phyloP scores from a whole-genome alignment of 2,888 invertebrate genomes.

The Oscheius onirici region DNA sequence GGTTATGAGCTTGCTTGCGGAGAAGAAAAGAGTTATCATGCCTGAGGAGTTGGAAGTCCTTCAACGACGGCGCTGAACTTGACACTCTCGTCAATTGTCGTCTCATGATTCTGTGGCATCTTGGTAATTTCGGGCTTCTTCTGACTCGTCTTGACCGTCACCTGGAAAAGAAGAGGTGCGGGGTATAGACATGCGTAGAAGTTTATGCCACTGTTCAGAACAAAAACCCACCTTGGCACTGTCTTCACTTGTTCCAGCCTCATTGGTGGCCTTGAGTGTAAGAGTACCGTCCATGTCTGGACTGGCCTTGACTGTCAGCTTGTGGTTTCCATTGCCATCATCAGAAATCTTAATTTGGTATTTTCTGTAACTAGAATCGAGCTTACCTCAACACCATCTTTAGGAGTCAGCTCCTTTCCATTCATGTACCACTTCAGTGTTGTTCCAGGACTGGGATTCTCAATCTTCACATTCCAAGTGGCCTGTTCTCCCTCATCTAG shows the following conservation, averaged over 20 bases:
- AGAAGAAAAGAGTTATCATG: background rate
- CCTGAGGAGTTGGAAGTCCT: constrained; percentile 67
- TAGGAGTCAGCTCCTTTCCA: constrained; percentile 50
- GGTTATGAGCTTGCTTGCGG: too few species aligned
- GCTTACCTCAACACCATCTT: constrained; percentile 42
- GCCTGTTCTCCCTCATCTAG: constrained; percentile 81
- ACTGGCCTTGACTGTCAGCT: constrained; percentile 78
- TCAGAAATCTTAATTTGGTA: constrained; percentile 47
- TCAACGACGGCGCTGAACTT: constrained; percentile 81
- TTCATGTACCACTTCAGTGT: constrained; percentile 63
- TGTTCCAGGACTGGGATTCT: constrained; percentile 49
- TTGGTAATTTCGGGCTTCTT: constrained; percentile 67
- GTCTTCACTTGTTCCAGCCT: constrained; percentile 51
- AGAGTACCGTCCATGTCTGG: constrained; percentile 52
- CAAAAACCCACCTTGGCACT: constrained; percentile 48
- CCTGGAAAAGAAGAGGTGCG: constrained; percentile 3
- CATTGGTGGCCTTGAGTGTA: constrained; percentile 55
- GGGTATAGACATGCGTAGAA: constrained; percentile 10
- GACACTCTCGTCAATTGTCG: constrained; percentile 80
- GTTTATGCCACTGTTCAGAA: too few species aligned
- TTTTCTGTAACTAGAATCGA: background rate
- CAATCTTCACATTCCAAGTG: constrained; percentile 51
- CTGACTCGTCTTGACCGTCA: constrained; percentile 39
- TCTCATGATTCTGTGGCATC: constrained; percentile 66
- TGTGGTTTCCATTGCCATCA: constrained; percentile 70